These are phyloP conservation scores for Griposia aprilina DNA, from an alignment of 2,888 invertebrate genomes.

Conservation along the genomic window DNA sequence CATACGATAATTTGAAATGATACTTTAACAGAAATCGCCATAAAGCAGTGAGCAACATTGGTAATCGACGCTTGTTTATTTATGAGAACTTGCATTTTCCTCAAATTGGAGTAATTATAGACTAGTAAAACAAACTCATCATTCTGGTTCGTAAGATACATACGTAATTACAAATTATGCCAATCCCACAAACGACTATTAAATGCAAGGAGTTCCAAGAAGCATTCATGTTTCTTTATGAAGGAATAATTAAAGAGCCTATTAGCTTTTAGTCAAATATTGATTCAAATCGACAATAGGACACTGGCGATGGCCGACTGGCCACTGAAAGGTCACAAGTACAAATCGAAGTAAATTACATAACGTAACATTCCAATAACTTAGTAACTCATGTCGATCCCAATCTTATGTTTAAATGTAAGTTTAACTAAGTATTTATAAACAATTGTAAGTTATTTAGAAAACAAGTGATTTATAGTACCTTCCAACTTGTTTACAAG, in stretches of 20 bases:
- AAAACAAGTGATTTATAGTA: conserved; percentile 31
- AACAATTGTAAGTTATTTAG: conserved; percentile 41
- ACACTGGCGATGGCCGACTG: conserved; percentile 22
- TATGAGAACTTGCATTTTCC: background rate
- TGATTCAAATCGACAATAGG: conserved; percentile 48
- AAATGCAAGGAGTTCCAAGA: background rate
- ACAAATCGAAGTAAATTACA: conserved; percentile 38
- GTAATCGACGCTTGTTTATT: background rate
- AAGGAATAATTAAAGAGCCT: conserved; percentile 8
- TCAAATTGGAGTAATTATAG: background rate
- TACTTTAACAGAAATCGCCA: background rate
- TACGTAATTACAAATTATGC: background rate
- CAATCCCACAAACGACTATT: background rate
- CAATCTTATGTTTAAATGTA: conserved; percentile 46
- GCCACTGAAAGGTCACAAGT: conserved; percentile 52
- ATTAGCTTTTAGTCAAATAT: conserved; percentile 44
- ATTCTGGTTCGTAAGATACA: background rate
- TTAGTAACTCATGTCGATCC: conserved; percentile 44
- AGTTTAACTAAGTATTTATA: conserved; percentile 36
- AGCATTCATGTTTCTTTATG: background rate
- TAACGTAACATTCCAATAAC: conserved; percentile 43
- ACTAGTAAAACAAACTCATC: background rate
- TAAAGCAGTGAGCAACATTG: background rate
- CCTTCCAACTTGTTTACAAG: background rate
- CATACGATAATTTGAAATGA: background rate